phyloP scores from a whole-genome alignment of 2,113 vertebrate species.

The Oenanthe melanoleuca region DNA sequence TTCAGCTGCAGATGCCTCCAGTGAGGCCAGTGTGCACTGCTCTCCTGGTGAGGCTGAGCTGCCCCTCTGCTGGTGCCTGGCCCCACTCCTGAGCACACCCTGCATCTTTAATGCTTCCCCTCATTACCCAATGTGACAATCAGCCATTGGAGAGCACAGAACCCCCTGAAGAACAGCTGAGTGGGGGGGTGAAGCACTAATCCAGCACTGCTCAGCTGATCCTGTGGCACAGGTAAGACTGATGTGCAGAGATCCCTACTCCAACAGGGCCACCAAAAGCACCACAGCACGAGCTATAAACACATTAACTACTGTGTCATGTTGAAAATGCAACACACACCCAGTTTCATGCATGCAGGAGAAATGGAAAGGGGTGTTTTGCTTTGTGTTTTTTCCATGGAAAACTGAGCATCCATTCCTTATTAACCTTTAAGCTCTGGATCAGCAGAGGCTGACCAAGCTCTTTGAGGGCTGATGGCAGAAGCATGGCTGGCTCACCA shows the following conservation, averaged over 20 bases:
- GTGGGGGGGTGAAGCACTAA: not conserved
- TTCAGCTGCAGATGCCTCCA: not conserved
- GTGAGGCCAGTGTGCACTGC: fast-evolving
- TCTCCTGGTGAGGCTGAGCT: not conserved
- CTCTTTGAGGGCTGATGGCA: fast-evolving
- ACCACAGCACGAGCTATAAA: fast-evolving
- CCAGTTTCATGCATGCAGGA: not conserved
- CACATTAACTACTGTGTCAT: fast-evolving
- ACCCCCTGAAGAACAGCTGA: not conserved
- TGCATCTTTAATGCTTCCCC: not conserved
- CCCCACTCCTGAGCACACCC: not conserved
- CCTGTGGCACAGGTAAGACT: not conserved
- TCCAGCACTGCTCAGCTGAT: not conserved
- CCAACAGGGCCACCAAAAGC: not conserved
- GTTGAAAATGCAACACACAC: fast-evolving
- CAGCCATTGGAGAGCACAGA: not conserved
- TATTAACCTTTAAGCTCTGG: not conserved
- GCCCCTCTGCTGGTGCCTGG: not conserved
- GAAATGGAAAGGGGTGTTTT: not conserved
- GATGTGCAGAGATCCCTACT: not conserved
- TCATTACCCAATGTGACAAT: not conserved
- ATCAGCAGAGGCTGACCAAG: not conserved
- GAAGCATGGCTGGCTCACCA: fast-evolving
- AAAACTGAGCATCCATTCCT: not conserved
- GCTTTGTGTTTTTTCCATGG: not conserved